These are phyloP conservation scores for Pseudopipra pipra DNA, from an alignment of 2,113 vertebrate species.

Conservation along the genomic window DNA sequence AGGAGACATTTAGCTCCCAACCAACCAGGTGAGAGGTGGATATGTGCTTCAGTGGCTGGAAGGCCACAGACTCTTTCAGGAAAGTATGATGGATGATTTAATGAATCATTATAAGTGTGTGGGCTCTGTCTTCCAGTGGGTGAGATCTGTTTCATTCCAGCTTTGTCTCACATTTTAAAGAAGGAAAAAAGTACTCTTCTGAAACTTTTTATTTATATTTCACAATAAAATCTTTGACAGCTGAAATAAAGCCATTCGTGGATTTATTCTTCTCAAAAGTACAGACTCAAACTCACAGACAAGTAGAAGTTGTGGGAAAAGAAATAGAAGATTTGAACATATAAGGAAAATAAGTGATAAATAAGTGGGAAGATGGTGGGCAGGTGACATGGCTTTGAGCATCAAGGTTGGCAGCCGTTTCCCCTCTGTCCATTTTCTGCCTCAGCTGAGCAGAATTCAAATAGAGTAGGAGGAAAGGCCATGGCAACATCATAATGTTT, in stretches of 20 bases:
- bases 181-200: slow-evolving; percentile 15
- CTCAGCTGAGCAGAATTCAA: neutral
- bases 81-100: neutral
- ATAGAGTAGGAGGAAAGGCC: neutral
- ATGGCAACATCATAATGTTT: neutral
- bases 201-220: slow-evolving; percentile 49
- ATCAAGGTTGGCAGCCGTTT: neutral
- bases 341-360: neutral
- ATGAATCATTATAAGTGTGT: slow-evolving; percentile 43
- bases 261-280: slow-evolving; percentile 41
- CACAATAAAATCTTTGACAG: slow-evolving; percentile 43
- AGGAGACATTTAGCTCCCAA: neutral
- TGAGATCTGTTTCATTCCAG: slow-evolving; percentile 49
- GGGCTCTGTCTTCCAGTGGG: slow-evolving; percentile 56
- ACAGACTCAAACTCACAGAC: slow-evolving; percentile 1
- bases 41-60: neutral
- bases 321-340: neutral
- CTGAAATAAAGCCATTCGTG: neutral
- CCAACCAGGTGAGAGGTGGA: neutral
- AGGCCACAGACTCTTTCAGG: neutral
- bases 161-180: slow-evolving; percentile 37
- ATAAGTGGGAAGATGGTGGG: neutral
- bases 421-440: neutral
- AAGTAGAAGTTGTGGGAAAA: neutral
- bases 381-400: neutral